Conservation (phyloP, 2,113 vertebrate genomes). For the Aplodontia rufa region DNA sequence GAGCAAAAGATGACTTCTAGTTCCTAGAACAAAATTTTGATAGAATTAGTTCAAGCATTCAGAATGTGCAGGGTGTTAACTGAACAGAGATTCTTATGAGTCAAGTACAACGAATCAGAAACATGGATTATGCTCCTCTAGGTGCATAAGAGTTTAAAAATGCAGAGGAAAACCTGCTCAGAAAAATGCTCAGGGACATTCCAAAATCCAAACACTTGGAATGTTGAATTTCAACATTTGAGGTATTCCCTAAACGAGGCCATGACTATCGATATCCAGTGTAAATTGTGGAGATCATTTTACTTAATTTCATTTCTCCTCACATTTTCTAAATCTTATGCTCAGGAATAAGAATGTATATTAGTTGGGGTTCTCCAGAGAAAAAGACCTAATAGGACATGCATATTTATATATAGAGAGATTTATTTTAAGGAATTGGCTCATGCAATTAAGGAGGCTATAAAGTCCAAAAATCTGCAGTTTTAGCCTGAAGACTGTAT, state of each 20-base stretch:
- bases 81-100: neutral
- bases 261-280: neutral
- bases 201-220: neutral
- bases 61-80: neutral
- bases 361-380: neutral
- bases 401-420: too few species aligned
- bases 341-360: neutral
- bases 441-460: too few species aligned
- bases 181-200: neutral
- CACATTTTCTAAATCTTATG: slow-evolving; percentile 30
- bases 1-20: neutral
- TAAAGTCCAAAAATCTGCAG: too few species aligned
- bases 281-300: neutral
- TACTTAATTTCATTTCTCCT: neutral
- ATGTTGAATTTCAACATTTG: neutral
- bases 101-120: slow-evolving; percentile 8
- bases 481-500: too few species aligned
- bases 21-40: slow-evolving; percentile 7
- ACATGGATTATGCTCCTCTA: neutral
- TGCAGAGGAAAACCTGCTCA: neutral
- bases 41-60: neutral
- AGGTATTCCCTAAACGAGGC: neutral
- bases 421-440: too few species aligned
- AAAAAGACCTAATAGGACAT: too few species aligned
- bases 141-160: neutral